A percentile compares a stretch with the other conserved stretches of the same genome.
phyloP scores from a whole-genome alignment of 2,113 vertebrate species.

The Tapirus terrestris region DNA sequence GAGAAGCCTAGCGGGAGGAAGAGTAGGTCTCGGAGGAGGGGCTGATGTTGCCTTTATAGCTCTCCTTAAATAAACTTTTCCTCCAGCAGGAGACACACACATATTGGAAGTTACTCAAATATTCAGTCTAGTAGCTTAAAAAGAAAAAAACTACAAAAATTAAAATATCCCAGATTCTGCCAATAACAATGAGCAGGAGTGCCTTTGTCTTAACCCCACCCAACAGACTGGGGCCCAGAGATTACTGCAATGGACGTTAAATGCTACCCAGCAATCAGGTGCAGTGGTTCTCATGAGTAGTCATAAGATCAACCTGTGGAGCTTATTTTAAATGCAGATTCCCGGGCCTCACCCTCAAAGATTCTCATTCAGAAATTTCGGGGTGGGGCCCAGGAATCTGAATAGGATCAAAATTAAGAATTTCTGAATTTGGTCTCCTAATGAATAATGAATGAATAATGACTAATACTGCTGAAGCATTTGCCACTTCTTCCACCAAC shows the following conservation, averaged over 20 bases:
- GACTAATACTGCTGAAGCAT: neutral
- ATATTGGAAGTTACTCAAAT: neutral
- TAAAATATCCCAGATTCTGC: constrained; percentile 8
- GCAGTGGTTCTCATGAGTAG: neutral
- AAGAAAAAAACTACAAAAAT: constrained; percentile 29
- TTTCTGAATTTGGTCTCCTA: neutral
- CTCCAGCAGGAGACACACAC: neutral
- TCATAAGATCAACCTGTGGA: neutral
- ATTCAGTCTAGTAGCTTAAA: neutral
- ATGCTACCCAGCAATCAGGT: neutral
- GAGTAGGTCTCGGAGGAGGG: neutral
- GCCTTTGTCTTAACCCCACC: neutral
- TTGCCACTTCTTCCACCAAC: neutral
- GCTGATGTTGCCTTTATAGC: neutral
- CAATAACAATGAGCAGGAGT: neutral
- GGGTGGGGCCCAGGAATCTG: neutral
- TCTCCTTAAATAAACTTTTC: constrained; percentile 10
- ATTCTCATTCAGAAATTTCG: constrained; percentile 28
- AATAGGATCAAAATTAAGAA: neutral
- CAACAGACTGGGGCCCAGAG: neutral
- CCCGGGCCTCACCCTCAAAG: neutral
- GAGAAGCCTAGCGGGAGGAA: neutral
- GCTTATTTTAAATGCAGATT: neutral
- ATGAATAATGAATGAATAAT: neutral
- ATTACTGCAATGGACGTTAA: neutral